Percentiles rank a stretch among this genome's conserved stretches.
Conservation (phyloP, 2,113 vertebrate species). For the Percina caprodes region DNA sequence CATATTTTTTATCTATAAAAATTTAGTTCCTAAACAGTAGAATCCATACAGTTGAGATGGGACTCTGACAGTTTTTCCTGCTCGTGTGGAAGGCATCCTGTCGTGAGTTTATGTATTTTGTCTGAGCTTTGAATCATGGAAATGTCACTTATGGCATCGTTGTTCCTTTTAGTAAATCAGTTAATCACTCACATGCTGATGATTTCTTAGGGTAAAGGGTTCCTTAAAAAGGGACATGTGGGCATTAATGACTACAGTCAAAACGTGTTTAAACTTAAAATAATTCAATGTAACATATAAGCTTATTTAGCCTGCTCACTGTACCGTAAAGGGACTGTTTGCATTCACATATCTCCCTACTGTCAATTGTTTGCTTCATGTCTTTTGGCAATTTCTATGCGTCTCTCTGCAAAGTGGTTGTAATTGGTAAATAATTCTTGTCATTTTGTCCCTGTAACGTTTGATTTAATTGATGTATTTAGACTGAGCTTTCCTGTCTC, state of each 20-base stretch:
- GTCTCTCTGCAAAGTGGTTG: background rate
- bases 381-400: background rate
- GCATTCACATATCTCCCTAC: background rate
- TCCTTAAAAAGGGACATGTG: background rate
- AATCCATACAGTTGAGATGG: background rate
- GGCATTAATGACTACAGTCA: background rate
- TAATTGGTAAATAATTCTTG: slow-evolving; percentile 4
- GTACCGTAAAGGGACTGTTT: background rate
- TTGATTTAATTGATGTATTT: background rate
- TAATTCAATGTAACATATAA: background rate
- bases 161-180: slow-evolving; percentile 15
- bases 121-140: background rate
- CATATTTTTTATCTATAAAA: background rate
- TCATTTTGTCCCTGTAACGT: background rate
- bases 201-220: background rate
- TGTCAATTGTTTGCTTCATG: background rate
- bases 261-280: background rate
- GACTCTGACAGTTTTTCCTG: background rate
- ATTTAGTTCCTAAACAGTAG: background rate
- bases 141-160: background rate
- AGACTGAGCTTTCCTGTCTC: background rate
- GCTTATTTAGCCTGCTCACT: background rate
- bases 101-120: background rate
- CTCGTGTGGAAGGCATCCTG: background rate
- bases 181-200: background rate